phyloP scores from a whole-genome alignment of 2,113 vertebrate species.

The Vicugna pacos region DNA sequence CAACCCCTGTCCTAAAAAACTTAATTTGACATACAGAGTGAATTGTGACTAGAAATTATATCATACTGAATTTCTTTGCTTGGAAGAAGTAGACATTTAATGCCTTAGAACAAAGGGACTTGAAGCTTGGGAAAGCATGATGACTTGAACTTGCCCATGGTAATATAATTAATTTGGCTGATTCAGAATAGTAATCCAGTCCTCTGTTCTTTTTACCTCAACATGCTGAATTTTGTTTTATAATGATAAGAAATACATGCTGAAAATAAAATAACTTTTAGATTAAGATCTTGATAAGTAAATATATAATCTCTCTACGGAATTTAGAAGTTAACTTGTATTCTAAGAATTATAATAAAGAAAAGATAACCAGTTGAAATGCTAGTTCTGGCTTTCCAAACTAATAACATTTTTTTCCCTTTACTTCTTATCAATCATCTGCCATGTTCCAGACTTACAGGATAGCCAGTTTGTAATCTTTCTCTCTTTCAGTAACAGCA shows the following conservation, averaged over 20 bases:
- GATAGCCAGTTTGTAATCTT: not conserved
- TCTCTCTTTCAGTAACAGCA: not conserved
- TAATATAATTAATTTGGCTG: slow-evolving; percentile 28
- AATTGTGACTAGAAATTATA: slow-evolving; percentile 43
- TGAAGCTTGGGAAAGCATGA: slow-evolving; percentile 23
- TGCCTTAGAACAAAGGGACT: not conserved
- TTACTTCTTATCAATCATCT: slow-evolving; percentile 11
- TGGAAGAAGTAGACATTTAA: slow-evolving; percentile 36
- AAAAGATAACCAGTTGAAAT: slow-evolving; percentile 8
- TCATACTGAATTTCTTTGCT: not conserved
- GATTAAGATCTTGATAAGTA: slow-evolving; percentile 53
- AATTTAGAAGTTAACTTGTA: slow-evolving; percentile 50
- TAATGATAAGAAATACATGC: slow-evolving; percentile 26
- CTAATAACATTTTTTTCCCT: not conserved
- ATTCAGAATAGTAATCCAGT: slow-evolving; percentile 23
- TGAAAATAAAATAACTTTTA: slow-evolving; percentile 57
- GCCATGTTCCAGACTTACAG: not conserved
- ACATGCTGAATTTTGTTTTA: slow-evolving; percentile 49
- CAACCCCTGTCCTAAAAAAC: not conserved
- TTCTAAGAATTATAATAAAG: slow-evolving; percentile 37
- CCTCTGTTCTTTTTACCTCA: slow-evolving; percentile 54
- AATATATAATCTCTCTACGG: not conserved
- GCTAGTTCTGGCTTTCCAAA: slow-evolving; percentile 38
- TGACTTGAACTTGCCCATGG: not conserved
- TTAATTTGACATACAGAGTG: not conserved